Evolutionary conservation across 2,888 invertebrate genomes (phyloP).

Genomic region (Hyppa rectilinea): DNA sequence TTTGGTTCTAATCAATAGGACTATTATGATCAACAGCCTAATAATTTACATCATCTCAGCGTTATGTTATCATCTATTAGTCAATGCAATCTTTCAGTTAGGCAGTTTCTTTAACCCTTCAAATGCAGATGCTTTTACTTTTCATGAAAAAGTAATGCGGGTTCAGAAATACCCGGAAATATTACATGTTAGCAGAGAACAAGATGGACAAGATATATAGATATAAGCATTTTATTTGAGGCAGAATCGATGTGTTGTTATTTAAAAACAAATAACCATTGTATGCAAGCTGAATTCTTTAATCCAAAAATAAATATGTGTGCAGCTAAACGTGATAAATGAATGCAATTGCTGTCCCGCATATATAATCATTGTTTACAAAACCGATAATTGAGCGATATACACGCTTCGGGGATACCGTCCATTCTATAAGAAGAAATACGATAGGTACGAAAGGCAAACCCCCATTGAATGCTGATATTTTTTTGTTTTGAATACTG

Average conservation of each 20-base stretch:
- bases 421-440: conserved; percentile 8
- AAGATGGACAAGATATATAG: no score
- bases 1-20: conserved; percentile 82
- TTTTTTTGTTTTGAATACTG: no score
- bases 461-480: conserved; percentile 51
- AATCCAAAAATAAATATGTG: neutral
- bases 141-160: neutral
- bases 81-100: conserved; percentile 70
- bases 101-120: conserved; percentile 71
- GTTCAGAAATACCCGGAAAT: conserved; percentile 33
- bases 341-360: conserved; percentile 14
- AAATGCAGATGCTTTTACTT: conserved; percentile 41
- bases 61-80: conserved; percentile 83
- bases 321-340: neutral
- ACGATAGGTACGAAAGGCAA: conserved; percentile 40
- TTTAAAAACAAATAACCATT: conserved; percentile 30
- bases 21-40: conserved; percentile 80
- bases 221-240: neutral
- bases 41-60: conserved; percentile 81
- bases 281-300: conserved; percentile 12
- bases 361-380: conserved; percentile 44
- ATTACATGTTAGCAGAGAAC: neutral
- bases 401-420: conserved; percentile 24
- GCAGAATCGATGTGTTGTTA: neutral
- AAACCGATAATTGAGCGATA: conserved; percentile 35